Base-by-base conservation (phyloP, 2,113 vertebrate species). In the Eulemur rufifrons region DNA sequence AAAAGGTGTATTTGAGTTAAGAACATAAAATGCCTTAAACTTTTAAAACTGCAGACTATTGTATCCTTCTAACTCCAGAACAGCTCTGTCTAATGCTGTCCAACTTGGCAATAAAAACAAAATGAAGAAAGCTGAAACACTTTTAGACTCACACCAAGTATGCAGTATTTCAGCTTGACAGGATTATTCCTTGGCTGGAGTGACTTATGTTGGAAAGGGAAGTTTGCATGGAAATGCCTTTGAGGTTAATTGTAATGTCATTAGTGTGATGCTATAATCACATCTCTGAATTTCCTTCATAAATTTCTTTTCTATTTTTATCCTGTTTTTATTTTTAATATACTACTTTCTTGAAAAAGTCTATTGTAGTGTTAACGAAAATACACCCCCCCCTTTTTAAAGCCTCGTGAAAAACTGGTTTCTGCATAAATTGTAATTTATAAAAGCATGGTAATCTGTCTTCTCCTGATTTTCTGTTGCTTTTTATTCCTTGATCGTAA, bases 221-320 rank as follows among this genome's bases (percentile, higher is more conserved):
- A 95, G 97, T 97, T 97, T 97, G 95, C 93, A 89, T 97, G 97
- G 95, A 97, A 97, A 97, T 96, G 97, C 95, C 97, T 98, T 97
- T 89, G 96, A 97, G 98, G 98, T 98, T 98, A 98, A 98, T 97
- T 98, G 97, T 97, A 95, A 94, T 97, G 97, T 97, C 97, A 93
- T 98, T 98, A 98, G 63, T n/a, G 76, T 92, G 97, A 98, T 95
- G 95, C 96, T 96, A 96, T 95, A 97, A 97, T 97, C 98, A 97
- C 97, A 93, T 97, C 95, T 95, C 97, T 93, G 95, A 95, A 88
- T 97, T 98, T 95, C 95, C 97, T 98, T 95, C 95, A 96, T 97
- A 96, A 97, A 97, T 96, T 96, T 97, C 82, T 91, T 71, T 97
- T 92, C 97, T 98, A 97, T 97, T 98, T 98, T 98, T 97, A 96